Percentiles rank a stretch among this genome's conserved stretches.
These are phyloP conservation scores for Minunthozetes semirufus DNA, from an alignment of 2,888 invertebrate genomes.

Conservation along the genomic window DNA sequence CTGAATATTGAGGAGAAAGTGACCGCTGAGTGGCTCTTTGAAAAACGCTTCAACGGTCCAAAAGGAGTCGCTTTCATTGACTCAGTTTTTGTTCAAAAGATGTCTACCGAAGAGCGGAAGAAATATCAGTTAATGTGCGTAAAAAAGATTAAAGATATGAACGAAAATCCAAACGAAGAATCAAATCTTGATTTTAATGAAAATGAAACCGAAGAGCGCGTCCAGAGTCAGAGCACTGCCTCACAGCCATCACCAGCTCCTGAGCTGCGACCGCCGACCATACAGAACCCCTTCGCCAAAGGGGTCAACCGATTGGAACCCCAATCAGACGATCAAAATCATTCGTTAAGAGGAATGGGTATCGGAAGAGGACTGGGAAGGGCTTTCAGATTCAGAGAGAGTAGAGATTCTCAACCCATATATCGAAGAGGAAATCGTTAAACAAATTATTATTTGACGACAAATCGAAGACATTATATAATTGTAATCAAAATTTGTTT, in stretches of 20 bases:
- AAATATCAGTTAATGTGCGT: not conserved
- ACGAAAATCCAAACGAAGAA: not conserved
- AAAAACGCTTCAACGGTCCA: not conserved
- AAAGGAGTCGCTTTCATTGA: not conserved
- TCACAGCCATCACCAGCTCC: too few species aligned
- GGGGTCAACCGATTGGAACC: not conserved
- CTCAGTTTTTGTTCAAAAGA: not conserved
- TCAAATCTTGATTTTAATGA: not conserved
- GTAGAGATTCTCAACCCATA: too few species aligned
- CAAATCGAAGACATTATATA: too few species aligned
- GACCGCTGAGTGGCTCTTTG: not conserved
- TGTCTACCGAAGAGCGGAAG: slow-evolving; percentile 1
- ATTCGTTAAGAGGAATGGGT: not conserved
- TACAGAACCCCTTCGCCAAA: not conserved
- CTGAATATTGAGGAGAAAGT: not conserved
- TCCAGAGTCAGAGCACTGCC: too few species aligned
- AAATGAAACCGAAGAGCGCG: too few species aligned
- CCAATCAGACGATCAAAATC: too few species aligned
- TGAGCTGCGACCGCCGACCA: not conserved
- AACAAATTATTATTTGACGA: not conserved
- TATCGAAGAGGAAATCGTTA: not conserved
- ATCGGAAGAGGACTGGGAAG: not conserved
- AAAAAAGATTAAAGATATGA: not conserved
- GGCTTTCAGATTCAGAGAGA: too few species aligned
- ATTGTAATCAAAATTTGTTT: too few species aligned